Conservation (phyloP, 2,888 invertebrate genomes). For the Pterobdella sp. region DNA sequence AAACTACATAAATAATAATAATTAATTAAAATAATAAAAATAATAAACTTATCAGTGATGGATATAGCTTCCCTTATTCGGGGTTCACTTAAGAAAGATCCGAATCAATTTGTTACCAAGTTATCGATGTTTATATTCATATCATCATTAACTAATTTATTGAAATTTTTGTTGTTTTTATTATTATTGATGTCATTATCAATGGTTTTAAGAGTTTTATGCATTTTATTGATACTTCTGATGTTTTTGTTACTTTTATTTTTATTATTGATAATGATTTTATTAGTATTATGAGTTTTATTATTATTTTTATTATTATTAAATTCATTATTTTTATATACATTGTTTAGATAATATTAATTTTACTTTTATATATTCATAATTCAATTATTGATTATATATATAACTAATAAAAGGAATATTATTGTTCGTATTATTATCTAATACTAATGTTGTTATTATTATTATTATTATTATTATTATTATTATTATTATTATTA, state of each 20-base stretch:
- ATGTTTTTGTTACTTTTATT: neutral
- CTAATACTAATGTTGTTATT: no score
- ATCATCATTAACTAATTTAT: neutral
- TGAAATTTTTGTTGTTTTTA: neutral
- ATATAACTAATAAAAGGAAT: no score
- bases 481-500: constrained; percentile 1
- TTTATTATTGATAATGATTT: neutral
- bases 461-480: neutral
- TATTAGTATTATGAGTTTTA: neutral
- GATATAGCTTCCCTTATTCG: neutral
- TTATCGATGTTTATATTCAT: neutral
- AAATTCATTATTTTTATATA: no score
- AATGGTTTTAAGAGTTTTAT: neutral
- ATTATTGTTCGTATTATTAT: no score
- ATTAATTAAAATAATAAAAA: neutral
- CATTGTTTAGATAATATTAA: no score
- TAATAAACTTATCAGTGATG: neutral
- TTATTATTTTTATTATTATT: neutral
- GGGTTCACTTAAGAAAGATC: no score
- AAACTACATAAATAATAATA: neutral
- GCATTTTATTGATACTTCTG: neutral
- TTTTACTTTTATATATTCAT: no score
- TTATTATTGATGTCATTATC: neutral
- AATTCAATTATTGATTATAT: no score
- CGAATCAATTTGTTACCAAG: no score